These are phyloP conservation scores for Mactromeris polynyma DNA, from an alignment of 2,888 invertebrate genomes.

Conservation along the genomic window DNA sequence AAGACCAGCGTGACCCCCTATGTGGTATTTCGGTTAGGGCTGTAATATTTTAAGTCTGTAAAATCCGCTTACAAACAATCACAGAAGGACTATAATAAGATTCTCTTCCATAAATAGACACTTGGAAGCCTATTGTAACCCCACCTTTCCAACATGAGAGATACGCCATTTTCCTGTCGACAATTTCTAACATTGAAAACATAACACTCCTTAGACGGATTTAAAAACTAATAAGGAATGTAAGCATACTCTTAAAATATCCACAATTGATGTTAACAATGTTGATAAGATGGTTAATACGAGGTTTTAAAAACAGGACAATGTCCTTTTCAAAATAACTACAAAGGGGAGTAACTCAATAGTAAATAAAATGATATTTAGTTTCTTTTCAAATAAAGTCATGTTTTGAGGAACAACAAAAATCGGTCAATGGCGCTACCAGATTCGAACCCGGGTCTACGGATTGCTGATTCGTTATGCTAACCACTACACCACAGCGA, in stretches of 20 bases:
- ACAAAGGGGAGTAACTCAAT: not conserved
- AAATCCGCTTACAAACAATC: slow-evolving; percentile 6
- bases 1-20: not conserved
- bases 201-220: not conserved
- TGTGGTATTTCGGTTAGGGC: not conserved
- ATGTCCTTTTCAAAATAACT: not conserved
- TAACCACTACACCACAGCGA: too few relatives aligned
- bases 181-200: not conserved
- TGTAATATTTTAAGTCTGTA: not conserved
- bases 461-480: too few relatives aligned
- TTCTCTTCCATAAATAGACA: not conserved
- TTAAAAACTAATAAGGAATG: not conserved
- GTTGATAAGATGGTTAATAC: not conserved
- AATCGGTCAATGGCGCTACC: too few relatives aligned
- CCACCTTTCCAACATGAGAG: not conserved
- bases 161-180: not conserved
- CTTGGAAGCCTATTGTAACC: not conserved
- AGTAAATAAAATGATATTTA: too few relatives aligned
- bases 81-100: not conserved
- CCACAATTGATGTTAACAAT: not conserved
- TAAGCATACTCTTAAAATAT: not conserved
- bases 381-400: too few relatives aligned
- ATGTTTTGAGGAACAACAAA: too few relatives aligned
- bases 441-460: too few relatives aligned
- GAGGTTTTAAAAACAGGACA: not conserved